These are phyloP conservation scores for Ochotona curzoniae DNA, from an alignment of 2,113 vertebrate species.

Conservation along the genomic window DNA sequence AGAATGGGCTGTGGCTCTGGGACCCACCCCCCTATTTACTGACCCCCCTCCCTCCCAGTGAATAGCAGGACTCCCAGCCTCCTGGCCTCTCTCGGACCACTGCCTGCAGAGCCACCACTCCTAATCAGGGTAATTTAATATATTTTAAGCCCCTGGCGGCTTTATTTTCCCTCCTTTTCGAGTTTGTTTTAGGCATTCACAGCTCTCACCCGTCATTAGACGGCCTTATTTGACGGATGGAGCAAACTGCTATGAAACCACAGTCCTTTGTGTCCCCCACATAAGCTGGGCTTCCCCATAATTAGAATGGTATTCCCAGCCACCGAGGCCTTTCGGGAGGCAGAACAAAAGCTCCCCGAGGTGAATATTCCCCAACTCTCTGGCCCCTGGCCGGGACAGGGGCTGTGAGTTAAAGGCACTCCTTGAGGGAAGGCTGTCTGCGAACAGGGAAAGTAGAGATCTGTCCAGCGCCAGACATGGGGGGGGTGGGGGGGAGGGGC, in stretches of 20 bases:
- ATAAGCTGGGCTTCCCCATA: conserved; percentile 90
- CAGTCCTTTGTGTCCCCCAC: conserved; percentile 91
- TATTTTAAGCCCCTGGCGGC: conserved; percentile 95
- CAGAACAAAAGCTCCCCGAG: conserved; percentile 86
- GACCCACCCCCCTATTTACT: conserved; percentile 95
- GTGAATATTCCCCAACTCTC: conserved; percentile 84
- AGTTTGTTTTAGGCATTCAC: conserved; percentile 98
- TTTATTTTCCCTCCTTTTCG: conserved; percentile 92
- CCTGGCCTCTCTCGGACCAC: conserved; percentile 91
- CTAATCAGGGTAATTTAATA: conserved; percentile 99
- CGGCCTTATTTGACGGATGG: conserved; percentile 90
- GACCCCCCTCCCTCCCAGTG: conserved; percentile 92
- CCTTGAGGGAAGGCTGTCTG: conserved; percentile 39
- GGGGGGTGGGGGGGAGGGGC: background rate
- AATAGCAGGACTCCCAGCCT: conserved; percentile 93
- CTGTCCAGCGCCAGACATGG: conserved; percentile 14
- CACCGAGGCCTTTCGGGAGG: conserved; percentile 90
- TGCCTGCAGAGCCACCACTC: conserved; percentile 95
- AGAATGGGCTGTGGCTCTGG: conserved; percentile 96
- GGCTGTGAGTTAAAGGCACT: conserved; percentile 79
- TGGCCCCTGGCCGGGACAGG: conserved; percentile 81
- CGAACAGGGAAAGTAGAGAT: conserved; percentile 1
- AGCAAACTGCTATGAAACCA: conserved; percentile 90
- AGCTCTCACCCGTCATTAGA: conserved; percentile 92
- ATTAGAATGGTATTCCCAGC: conserved; percentile 91